phyloP scores from a whole-genome alignment of 2,888 invertebrate genomes.

The Tholera decimalis region DNA sequence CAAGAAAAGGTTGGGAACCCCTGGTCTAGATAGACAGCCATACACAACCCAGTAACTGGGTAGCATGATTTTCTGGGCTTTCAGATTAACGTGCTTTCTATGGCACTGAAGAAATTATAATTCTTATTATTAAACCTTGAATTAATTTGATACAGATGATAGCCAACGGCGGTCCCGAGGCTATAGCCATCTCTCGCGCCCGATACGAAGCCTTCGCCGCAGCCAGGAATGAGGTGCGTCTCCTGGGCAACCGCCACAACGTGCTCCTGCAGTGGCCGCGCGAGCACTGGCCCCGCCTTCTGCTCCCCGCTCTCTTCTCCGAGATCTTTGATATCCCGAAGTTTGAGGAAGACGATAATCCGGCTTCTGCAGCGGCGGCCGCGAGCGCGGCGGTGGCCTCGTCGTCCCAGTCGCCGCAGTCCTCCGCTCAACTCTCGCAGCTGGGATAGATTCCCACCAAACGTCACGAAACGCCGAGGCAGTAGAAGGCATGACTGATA shows the following conservation, averaged over 20 bases:
- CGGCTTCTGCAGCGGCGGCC: slow-evolving; percentile 60
- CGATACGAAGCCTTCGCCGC: slow-evolving; percentile 77
- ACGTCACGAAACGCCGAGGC: background rate
- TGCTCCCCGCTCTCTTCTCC: slow-evolving; percentile 98
- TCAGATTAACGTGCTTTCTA: too few relatives aligned
- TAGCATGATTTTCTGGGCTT: too few relatives aligned
- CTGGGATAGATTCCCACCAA: slow-evolving; percentile 14
- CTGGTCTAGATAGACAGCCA: too few relatives aligned
- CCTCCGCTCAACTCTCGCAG: slow-evolving; percentile 11
- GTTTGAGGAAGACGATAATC: slow-evolving; percentile 72
- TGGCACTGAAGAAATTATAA: too few relatives aligned
- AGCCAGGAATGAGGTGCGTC: slow-evolving; percentile 93
- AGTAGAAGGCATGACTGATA: slow-evolving; percentile 31
- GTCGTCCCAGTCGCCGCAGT: slow-evolving; percentile 30
- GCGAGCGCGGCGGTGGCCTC: slow-evolving; percentile 21
- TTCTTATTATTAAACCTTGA: too few relatives aligned
- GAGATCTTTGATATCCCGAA: slow-evolving; percentile 99
- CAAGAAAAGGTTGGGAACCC: too few relatives aligned
- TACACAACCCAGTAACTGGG: too few relatives aligned
- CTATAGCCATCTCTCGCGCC: slow-evolving; percentile 45
- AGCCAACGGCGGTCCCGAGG: slow-evolving; percentile 25
- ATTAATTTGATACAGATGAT: slow-evolving; percentile 31
- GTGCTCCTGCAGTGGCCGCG: slow-evolving; percentile 97
- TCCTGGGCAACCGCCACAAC: slow-evolving; percentile 96
- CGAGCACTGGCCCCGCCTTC: slow-evolving; percentile 95